Base-by-base conservation (phyloP, 2,888 invertebrate species). In the Melanostoma scalare region DNA sequence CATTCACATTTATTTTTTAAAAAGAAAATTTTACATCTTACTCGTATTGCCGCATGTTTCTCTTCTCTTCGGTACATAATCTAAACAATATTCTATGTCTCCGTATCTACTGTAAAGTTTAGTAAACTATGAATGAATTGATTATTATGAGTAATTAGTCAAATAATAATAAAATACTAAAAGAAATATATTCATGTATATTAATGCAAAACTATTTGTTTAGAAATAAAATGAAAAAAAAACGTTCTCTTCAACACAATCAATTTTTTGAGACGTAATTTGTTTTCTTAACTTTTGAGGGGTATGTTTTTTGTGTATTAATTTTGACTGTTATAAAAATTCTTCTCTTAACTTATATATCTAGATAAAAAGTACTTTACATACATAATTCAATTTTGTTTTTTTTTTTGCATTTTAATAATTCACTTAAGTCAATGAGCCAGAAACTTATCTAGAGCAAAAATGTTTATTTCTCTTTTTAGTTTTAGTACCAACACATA, bases 351-450 rank as follows among this genome's bases (percentile, higher is more conserved):
- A 73, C 82, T 82, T 82, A 82, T 82, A 69, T 69, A 82, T 82
- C 78, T 82, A 82, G 78, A 69, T 82, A 82, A 82, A 82, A 74
- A 74, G 6, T 82, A 78, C 73, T 74, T 77, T 82, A 82, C 78
- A 82, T 56, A 69, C 61, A 65, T 61, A 82, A 61, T 68, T 55
- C 20, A 38, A 55, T 44, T 36, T 53, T 58, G 8, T 50, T 40
- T 44, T 55, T 9, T 30, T 30, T 60, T 40, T 55, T 33, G 40
- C 4, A 20, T 38, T 60, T n/a, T 52, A 38, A 67, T 67, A n/a
- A 4, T 31, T 38, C 8, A 9, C 9, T 20, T 20, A 38, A 3
- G 40, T 20, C 20, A 20, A 20, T 74, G 65, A 67, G 74, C 74
- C 74, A 67, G 50, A 52, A 52, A 72, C 60, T 68, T 46, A 33